Percentiles rank a stretch among this genome's conserved stretches.
phyloP scores from a whole-genome alignment of 2,113 vertebrate species.

The Benitochromis conjunctus region DNA sequence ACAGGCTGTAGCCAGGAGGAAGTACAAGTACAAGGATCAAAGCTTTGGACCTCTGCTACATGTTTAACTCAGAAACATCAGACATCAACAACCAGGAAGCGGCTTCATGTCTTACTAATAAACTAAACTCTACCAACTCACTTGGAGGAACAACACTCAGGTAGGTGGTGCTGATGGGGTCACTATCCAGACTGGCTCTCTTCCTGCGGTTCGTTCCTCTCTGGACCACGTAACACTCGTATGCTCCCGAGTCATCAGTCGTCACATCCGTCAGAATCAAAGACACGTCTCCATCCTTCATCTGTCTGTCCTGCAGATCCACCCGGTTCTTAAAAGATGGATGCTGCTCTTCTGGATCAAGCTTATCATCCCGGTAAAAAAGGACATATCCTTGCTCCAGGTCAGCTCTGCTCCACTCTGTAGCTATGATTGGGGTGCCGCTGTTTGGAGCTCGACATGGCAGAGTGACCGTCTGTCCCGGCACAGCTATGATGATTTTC shows the following conservation, averaged over 20 bases:
- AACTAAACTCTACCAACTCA: background rate
- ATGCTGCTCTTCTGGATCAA: rapidly evolving
- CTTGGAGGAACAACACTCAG: background rate
- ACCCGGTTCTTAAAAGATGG: background rate
- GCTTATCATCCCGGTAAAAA: rapidly evolving
- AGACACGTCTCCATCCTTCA: rapidly evolving
- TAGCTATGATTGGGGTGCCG: background rate
- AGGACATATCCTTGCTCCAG: background rate
- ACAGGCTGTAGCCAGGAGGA: background rate
- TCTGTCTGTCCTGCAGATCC: background rate
- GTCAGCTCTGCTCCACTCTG: background rate
- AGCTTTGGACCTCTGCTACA: background rate
- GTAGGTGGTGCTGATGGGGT: background rate
- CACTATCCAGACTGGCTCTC: background rate
- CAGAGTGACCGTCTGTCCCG: rapidly evolving
- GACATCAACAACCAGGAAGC: background rate
- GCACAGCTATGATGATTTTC: rapidly evolving
- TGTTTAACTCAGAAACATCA: background rate
- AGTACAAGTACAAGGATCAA: background rate
- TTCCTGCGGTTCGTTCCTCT: background rate
- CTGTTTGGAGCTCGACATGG: background rate
- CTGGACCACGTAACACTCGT: background rate
- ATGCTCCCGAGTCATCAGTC: background rate
- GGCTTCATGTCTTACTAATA: background rate
- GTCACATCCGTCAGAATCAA: rapidly evolving